Evolutionary conservation across 2,888 invertebrate species (phyloP), one percentile per base, ranked within the genome.

Genomic region (Limnephilus rhombicus): DNA sequence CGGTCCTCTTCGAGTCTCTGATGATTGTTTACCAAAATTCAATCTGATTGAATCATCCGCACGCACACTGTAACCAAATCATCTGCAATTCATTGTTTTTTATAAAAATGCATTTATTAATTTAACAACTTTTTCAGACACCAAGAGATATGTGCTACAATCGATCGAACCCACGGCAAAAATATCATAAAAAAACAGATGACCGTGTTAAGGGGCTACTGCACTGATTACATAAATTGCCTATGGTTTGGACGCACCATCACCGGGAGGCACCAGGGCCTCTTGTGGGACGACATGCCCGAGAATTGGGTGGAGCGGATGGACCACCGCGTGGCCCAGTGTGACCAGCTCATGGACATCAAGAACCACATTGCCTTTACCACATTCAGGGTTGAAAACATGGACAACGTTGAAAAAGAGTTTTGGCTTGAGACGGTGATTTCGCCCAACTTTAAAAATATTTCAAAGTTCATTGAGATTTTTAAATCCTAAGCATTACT

Each of bases 341-440:
- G 94, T 0, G 95, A 96, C 81, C 93, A 94, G 0, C 94, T 94
- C 41, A 94, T 95, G 1, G 95, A 95, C 94, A 94, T 96, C 80
- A 94, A 95, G 80, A 95, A 95, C 90, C 95, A 95, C 92, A 92
- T 95, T 90, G 96, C 96, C 0, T 95, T 96, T 89, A 95, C 95
- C 0, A 94, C 95, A 0, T 95, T 95, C 93, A 96, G 95, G 0
- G 95, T 95, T 2, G 85, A 87, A 24, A 18, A 45, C 7, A 31
- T 31, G 31, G 85, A 89, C 29, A n/a, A 12, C 49, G 29, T 87
- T 15, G 80, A 91, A 37, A 91, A 87, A 49, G 91, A 86, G 12
- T 12, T 34, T 80, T 31, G 68, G 49, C 29, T 92, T 11, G 15
- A 85, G 45, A 41, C 53, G 5, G n/a, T 41, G 3, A 93, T 93